Conservation (phyloP, 2,888 invertebrate species). For the Scotopteryx bipunctaria region DNA sequence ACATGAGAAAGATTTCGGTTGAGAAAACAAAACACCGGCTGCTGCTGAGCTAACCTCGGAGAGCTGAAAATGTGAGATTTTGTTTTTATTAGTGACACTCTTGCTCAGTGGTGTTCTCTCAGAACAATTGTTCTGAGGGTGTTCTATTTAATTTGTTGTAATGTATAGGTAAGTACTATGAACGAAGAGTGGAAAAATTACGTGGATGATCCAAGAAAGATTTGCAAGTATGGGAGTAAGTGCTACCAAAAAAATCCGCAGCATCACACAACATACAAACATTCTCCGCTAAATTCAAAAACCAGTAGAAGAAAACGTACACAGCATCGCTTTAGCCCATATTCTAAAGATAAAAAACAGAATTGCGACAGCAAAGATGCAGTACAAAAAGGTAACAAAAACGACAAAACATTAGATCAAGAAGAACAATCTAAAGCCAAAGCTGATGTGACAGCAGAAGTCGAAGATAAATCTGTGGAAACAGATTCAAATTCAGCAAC, state of each 20-base stretch:
- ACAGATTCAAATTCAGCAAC: neutral
- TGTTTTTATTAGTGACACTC: too few relatives aligned
- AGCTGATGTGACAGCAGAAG: neutral
- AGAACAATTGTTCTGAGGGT: too few relatives aligned
- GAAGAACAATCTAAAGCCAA: conserved; percentile 2
- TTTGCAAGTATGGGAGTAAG: conserved; percentile 90
- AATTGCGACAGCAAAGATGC: neutral
- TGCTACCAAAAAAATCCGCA: conserved; percentile 92
- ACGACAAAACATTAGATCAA: neutral
- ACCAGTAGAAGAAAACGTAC: conserved; percentile 40
- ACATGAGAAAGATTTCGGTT: too few relatives aligned
- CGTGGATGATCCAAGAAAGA: conserved; percentile 72
- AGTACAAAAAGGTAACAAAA: neutral
- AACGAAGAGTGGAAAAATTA: conserved; percentile 66
- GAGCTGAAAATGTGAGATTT: too few relatives aligned
- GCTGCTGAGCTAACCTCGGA: too few relatives aligned
- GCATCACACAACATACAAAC: conserved; percentile 90
- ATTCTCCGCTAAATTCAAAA: conserved; percentile 81
- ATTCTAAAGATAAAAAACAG: conserved; percentile 35
- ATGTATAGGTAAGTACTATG: too few relatives aligned
- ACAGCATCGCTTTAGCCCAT: conserved; percentile 52
- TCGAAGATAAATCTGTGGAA: neutral
- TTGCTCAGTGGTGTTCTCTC: too few relatives aligned
- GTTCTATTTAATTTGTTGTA: too few relatives aligned
- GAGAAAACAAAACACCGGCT: too few relatives aligned